A percentile compares a stretch with the other conserved stretches of the same genome.
Conservation (phyloP, 1,140 invertebrate genomes). For the Streblospio benedicti region DNA sequence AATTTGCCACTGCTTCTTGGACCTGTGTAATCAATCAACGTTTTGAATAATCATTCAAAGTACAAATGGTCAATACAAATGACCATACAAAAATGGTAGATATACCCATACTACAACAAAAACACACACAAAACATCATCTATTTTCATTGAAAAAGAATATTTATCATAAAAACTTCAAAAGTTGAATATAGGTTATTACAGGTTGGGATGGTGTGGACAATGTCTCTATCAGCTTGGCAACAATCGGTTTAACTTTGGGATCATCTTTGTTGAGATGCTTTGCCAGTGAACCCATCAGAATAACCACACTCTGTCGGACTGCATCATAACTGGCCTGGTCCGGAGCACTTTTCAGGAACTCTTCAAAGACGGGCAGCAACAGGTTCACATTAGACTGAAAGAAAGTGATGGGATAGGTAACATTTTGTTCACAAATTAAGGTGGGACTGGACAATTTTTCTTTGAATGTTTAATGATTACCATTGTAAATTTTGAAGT, state of each 20-base stretch:
- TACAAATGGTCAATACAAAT: too few relatives aligned
- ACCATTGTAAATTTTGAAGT: too few relatives aligned
- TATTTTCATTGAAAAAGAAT: not conserved
- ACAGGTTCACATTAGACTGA: constrained; percentile 82
- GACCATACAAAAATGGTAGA: not conserved
- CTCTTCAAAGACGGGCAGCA: constrained; percentile 82
- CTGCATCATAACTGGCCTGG: constrained; percentile 80
- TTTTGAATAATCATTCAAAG: not conserved
- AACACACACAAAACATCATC: not conserved
- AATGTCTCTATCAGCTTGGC: constrained; percentile 79
- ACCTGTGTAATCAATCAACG: constrained; percentile 57
- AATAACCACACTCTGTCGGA: constrained; percentile 90
- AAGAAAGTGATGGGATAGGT: too few relatives aligned
- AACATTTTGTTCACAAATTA: too few relatives aligned
- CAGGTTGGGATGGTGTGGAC: constrained; percentile 90
- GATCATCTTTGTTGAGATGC: constrained; percentile 84
- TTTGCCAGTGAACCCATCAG: constrained; percentile 91
- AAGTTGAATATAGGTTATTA: too few relatives aligned
- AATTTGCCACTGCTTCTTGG: constrained; percentile 95
- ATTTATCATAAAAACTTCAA: not conserved
- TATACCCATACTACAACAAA: not conserved
- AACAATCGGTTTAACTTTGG: constrained; percentile 85
- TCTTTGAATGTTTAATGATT: too few relatives aligned
- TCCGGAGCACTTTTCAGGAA: constrained; percentile 81
- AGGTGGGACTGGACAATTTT: too few relatives aligned